Evolutionary conservation across 2,797 vertebrate genomes (phyloP).

Genomic region (Macroramphosus scolopax): DNA sequence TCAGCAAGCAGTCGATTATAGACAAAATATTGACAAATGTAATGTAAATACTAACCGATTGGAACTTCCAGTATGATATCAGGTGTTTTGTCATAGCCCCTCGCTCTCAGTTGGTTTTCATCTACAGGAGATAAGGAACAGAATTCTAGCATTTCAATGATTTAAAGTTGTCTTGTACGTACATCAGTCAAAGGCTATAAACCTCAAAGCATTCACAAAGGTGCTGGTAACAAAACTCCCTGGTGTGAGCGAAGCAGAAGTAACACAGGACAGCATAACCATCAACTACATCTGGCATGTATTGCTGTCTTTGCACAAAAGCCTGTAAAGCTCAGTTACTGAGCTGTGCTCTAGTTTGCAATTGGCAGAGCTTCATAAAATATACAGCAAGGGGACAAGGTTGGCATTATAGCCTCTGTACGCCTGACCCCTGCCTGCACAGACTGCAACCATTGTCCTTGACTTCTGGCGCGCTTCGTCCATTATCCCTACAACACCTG

Average conservation of each 20-base stretch:
- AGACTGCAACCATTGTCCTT: constrained; percentile 89
- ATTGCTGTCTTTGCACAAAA: constrained; percentile 72
- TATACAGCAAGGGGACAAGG: constrained; percentile 63
- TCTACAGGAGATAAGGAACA: constrained; percentile 74
- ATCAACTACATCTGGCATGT: constrained; percentile 60
- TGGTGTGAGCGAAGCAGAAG: constrained; percentile 33
- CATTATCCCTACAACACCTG: constrained; percentile 89
- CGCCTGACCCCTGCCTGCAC: constrained; percentile 74
- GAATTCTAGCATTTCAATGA: constrained; percentile 34
- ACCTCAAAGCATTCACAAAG: constrained; percentile 30
- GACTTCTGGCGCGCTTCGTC: constrained; percentile 84
- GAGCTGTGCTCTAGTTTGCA: constrained; percentile 36
- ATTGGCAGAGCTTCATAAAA: constrained; percentile 70
- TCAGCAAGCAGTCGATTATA: constrained; percentile 17
- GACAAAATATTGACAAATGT: constrained; percentile 17
- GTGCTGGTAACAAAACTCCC: constrained; percentile 42
- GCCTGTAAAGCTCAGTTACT: constrained; percentile 56
- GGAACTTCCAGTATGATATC: constrained; percentile 98
- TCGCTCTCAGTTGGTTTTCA: constrained; percentile 95
- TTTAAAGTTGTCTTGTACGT: too few relatives aligned
- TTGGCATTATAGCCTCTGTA: constrained; percentile 71
- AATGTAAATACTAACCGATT: constrained; percentile 79
- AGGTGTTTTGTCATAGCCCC: constrained; percentile 98
- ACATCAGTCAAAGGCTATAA: too few relatives aligned
- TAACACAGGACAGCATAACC: constrained; percentile 49